phyloP scores from a whole-genome alignment of 2,888 invertebrate genomes.

The Drosophila pseudotalamancana region DNA sequence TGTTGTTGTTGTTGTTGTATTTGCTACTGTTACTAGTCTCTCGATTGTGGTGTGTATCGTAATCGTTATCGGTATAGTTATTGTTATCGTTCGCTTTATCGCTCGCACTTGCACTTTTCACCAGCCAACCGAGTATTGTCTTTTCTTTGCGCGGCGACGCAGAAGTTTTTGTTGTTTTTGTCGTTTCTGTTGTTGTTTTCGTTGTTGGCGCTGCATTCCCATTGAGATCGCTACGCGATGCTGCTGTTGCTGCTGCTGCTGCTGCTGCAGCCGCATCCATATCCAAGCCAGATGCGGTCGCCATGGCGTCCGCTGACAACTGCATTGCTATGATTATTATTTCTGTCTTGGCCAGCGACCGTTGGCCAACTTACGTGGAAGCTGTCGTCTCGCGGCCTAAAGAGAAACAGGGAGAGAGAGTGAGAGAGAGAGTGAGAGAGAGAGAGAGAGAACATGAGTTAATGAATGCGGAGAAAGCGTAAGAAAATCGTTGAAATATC shows the following conservation, averaged over 20 bases:
- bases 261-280: slow-evolving; percentile 35
- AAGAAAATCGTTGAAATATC: slow-evolving; percentile 21
- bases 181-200: slow-evolving; percentile 31
- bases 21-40: not conserved
- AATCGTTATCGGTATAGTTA: slow-evolving; percentile 33
- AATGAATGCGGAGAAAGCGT: slow-evolving; percentile 49
- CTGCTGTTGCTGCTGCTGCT: slow-evolving; percentile 12
- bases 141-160: slow-evolving; percentile 75
- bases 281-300: slow-evolving; percentile 34
- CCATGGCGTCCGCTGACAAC: slow-evolving; percentile 34
- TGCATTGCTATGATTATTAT: slow-evolving; percentile 29
- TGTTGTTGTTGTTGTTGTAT: slow-evolving; percentile 10
- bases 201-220: slow-evolving; percentile 38
- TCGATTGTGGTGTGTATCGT: slow-evolving; percentile 11
- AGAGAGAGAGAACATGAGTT: slow-evolving; percentile 4
- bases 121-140: slow-evolving; percentile 81
- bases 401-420: slow-evolving; percentile 9
- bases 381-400: slow-evolving; percentile 58
- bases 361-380: slow-evolving; percentile 54
- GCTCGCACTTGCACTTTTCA: slow-evolving; percentile 64
- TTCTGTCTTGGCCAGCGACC: slow-evolving; percentile 43
- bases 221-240: slow-evolving; percentile 45
- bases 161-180: slow-evolving; percentile 11
- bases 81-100: slow-evolving; percentile 41
- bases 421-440: slow-evolving; percentile 3